These are phyloP conservation scores for Panthera tigris DNA, from an alignment of 2,113 vertebrate species.

Conservation along the genomic window DNA sequence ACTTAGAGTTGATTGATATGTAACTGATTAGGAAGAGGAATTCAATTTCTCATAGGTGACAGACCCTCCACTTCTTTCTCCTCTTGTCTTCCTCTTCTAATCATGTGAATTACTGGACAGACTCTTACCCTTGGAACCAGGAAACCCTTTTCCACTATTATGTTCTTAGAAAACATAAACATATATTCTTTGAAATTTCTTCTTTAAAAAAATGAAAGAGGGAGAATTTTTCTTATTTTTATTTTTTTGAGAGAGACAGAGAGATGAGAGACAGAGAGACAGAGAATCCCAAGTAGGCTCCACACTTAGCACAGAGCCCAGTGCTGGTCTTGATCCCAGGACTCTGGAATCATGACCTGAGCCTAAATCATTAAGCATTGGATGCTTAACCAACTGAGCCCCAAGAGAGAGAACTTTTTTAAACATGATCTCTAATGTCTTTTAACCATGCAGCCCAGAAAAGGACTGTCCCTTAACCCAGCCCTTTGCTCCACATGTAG, in stretches of 20 bases:
- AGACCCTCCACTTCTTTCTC: background rate
- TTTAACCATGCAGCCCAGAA: background rate
- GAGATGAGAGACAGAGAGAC: too few relatives aligned
- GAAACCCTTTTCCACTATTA: background rate
- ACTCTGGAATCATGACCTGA: too few relatives aligned
- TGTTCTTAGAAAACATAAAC: background rate
- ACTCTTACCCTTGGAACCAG: background rate
- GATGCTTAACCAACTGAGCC: too few relatives aligned
- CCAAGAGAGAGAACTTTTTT: background rate
- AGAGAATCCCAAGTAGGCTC: too few relatives aligned
- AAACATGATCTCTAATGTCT: background rate
- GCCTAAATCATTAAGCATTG: too few relatives aligned
- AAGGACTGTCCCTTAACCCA: background rate
- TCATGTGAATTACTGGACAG: background rate
- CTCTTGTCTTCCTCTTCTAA: background rate
- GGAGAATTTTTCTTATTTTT: background rate
- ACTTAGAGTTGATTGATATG: background rate
- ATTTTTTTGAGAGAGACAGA: too few relatives aligned
- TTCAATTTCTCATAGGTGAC: conserved; percentile 22
- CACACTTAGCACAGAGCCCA: too few relatives aligned
- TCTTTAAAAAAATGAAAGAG: background rate
- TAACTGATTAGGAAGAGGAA: background rate
- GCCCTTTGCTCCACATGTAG: background rate
- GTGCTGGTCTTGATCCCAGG: too few relatives aligned
- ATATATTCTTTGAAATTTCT: conserved; percentile 6